Evolutionary conservation across 2,113 vertebrate species (phyloP), one percentile per base, ranked within the genome.

Genomic region (Sphaerodactylus townsendi): DNA sequence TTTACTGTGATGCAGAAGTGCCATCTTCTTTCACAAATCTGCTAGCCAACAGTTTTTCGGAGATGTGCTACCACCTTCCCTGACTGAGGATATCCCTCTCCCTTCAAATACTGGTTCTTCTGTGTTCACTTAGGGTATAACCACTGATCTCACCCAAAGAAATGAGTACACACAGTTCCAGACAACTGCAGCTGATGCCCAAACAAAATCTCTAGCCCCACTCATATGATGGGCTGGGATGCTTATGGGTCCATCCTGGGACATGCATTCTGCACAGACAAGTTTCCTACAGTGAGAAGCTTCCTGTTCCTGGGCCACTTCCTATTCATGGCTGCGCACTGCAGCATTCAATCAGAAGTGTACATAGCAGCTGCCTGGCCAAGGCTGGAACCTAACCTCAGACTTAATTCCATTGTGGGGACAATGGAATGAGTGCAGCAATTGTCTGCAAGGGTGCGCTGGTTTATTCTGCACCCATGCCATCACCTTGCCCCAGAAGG

Each of bases 41-140:
- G 10, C n/a, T 0, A 13, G 21, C 50, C 50, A 53, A 53, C 4
- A 5, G 53, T 21, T 17, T 5, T 23, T 56, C 53, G 65, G 15
- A 3, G 72, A 37, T 44, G 37, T 25, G 3, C 33, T 25, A 44
- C 56, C 10, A 25, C 23, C 53, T 44, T 13, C 39, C 37, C 75
- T 39, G 9, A 5, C 50, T 76, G 50, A n/a, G 8, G 17, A 21
- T 25, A 23, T 37, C 33, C 19, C 23, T 5, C 46, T 3, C 7
- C 30, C 46, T 41, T 53, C 46, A 33, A 71, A 23, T 17, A 19
- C 7, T 37, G 3, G 39, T 37, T 41, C 37, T 21, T 25, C 30
- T 33, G n/a, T 21, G 46, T 11, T 30, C 25, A 4, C 23, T 7
- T 13, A 14, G 13, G 25, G 30, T 19, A 14, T 25, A 48, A 46